Conservation (phyloP, 1,140 invertebrate genomes). For the Aricia agestis region DNA sequence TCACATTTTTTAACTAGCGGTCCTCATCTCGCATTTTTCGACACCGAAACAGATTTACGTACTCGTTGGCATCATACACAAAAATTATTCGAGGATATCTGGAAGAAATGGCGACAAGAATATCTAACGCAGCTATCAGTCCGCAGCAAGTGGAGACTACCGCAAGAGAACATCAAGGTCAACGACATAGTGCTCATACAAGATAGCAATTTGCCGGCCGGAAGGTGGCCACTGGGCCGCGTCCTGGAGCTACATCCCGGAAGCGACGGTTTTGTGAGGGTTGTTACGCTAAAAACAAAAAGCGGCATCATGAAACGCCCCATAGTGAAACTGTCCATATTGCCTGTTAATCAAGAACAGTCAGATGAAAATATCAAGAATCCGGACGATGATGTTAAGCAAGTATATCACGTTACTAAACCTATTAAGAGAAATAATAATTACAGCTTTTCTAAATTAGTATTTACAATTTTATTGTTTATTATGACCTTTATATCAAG, state of each 20-base stretch:
- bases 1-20: too few species aligned
- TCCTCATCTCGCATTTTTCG: too few species aligned
- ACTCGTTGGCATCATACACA: too few species aligned
- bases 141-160: too few species aligned
- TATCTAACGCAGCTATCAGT: too few species aligned
- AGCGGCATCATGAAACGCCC: slow-evolving; percentile 15
- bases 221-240: too few species aligned
- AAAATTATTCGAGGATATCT: too few species aligned
- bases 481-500: slow-evolving; percentile 18
- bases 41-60: too few species aligned
- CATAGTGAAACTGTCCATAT: slow-evolving; percentile 10
- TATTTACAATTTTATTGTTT: slow-evolving; percentile 20
- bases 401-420: slow-evolving; percentile 16
- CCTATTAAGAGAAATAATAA: slow-evolving; percentile 7
- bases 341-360: slow-evolving; percentile 11
- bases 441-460: slow-evolving; percentile 12
- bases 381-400: slow-evolving; percentile 1
- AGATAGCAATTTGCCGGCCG: too few species aligned
- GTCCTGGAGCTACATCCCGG: slow-evolving; percentile 17
- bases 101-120: too few species aligned
- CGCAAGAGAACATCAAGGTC: too few species aligned
- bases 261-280: slow-evolving; percentile 6
- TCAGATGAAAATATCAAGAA: background rate
- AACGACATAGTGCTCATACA: too few species aligned
- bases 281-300: slow-evolving; percentile 7